Percentiles rank a stretch among this genome's conserved stretches.
These are phyloP conservation scores for Parasteatoda lunata DNA, from an alignment of 2,888 invertebrate species.

Conservation along the genomic window DNA sequence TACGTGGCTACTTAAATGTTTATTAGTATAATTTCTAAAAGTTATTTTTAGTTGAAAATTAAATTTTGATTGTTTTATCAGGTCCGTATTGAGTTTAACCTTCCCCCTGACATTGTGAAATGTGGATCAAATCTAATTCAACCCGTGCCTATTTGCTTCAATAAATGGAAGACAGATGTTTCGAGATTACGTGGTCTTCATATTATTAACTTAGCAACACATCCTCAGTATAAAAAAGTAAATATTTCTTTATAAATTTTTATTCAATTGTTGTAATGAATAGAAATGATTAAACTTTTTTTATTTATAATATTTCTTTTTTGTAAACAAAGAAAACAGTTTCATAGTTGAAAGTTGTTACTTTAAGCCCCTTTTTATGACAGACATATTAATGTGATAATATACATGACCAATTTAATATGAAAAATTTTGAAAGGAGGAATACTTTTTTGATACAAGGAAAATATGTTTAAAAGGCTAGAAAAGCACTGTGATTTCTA, in stretches of 20 bases:
- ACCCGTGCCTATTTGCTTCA: slow-evolving; percentile 94
- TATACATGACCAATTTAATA: too few species aligned
- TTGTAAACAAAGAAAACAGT: too few species aligned
- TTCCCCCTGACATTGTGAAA: slow-evolving; percentile 81
- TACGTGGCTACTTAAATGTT: background rate
- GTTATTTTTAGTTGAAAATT: background rate
- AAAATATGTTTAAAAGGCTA: too few species aligned
- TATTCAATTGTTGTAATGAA: background rate
- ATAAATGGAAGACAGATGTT: slow-evolving; percentile 98
- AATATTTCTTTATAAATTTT: slow-evolving; percentile 71
- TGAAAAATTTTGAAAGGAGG: too few species aligned
- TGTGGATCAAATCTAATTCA: slow-evolving; percentile 89
- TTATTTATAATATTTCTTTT: too few species aligned
- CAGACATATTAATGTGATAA: too few species aligned
- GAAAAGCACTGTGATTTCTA: too few species aligned
- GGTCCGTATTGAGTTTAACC: slow-evolving; percentile 80
- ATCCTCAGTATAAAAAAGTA: slow-evolving; percentile 95
- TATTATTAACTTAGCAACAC: slow-evolving; percentile 96
- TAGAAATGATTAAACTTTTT: too few species aligned
- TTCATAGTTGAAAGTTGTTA: too few species aligned
- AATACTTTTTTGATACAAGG: too few species aligned
- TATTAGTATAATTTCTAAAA: background rate
- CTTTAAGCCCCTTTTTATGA: too few species aligned
- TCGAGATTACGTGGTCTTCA: slow-evolving; percentile 90
- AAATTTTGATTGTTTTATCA: slow-evolving; percentile 71